Evolutionary conservation across 2,113 vertebrate species (phyloP), one percentile per base, ranked within the genome.

Genomic region (Daphoenositta chrysoptera): DNA sequence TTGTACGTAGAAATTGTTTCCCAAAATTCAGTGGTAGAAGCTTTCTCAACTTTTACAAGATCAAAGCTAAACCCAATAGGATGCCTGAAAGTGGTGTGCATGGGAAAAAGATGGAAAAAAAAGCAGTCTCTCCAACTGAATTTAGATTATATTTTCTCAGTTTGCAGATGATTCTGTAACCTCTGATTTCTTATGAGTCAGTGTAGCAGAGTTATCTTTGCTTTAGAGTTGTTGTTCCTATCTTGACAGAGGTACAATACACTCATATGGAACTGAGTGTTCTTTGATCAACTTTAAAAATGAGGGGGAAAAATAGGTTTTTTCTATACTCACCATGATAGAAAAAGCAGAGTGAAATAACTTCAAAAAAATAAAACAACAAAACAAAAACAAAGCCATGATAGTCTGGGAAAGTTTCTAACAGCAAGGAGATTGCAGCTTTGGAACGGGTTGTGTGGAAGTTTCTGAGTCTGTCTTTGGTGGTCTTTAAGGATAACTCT

Each of bases 271-370:
- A 83, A 37, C 5, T 14, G 7, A 54, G 10, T 18, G 71, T 45
- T 30, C 4, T 53, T 56, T 65, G 6, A 37, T 54, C 66, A 66
- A 17, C 24, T 72, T 51, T 27, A 48, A 68, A 81, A 92, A 45
- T 31, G 12, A 44, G 7, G 5, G 15, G 10, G 15, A 24, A 42
- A 9, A 24, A 24, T 39, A 1, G 1, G 15, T 44, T 19, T 54
- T 71, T 27, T 15, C 15, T 39, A 35, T 48, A 56, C 16, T 56
- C 4, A n/a, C 6, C 0, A 0, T 24, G 14, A n/a, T 16, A 65
- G 35, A 47, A 82, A 75, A 83, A 58, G 6, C 10, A 75, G 11
- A 73, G 12, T 28, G 27, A 83, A 27, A 80, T 69, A 26, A 28
- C 60, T 27, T 30, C 2, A 0, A 31, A 27, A 35, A 56, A 54